Evolutionary conservation across 2,888 invertebrate genomes (phyloP).

Genomic region (Thera obeliscata): DNA sequence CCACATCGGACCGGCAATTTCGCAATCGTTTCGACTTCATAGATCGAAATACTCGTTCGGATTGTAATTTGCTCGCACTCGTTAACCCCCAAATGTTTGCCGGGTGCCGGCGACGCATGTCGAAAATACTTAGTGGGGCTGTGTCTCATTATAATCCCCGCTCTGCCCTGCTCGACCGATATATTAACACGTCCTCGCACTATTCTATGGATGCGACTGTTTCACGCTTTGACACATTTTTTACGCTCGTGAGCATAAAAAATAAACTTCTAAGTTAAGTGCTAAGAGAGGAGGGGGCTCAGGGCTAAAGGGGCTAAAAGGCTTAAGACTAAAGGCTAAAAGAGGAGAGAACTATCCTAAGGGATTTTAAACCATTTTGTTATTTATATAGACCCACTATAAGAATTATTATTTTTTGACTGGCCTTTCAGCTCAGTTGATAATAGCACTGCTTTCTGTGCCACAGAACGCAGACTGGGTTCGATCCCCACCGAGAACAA

Average conservation of each 20-base stretch:
- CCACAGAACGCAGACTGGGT: too few relatives aligned
- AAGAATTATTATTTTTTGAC: too few relatives aligned
- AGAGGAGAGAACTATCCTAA: too few relatives aligned
- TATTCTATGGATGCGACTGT: slow-evolving; percentile 56
- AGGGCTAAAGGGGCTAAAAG: too few relatives aligned
- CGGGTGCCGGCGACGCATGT: slow-evolving; percentile 83
- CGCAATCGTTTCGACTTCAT: slow-evolving; percentile 17
- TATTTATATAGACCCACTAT: too few relatives aligned
- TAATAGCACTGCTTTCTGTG: too few relatives aligned
- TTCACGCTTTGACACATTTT: background rate
- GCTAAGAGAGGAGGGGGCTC: too few relatives aligned
- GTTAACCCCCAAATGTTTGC: slow-evolving; percentile 79
- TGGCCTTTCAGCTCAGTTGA: too few relatives aligned
- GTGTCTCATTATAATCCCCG: slow-evolving; percentile 82
- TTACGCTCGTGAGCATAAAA: background rate
- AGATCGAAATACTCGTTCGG: slow-evolving; percentile 48
- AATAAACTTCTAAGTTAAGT: too few relatives aligned
- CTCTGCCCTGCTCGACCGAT: slow-evolving; percentile 73
- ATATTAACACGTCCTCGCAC: slow-evolving; percentile 77
- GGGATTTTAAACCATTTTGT: too few relatives aligned
- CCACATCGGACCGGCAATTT: slow-evolving; percentile 30
- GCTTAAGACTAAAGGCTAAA: too few relatives aligned
- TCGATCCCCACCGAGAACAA: too few relatives aligned
- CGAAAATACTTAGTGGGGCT: slow-evolving; percentile 84
- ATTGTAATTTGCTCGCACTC: slow-evolving; percentile 71